These are phyloP conservation scores for Oligia fasciuncula DNA, from an alignment of 2,888 invertebrate genomes.

Conservation along the genomic window DNA sequence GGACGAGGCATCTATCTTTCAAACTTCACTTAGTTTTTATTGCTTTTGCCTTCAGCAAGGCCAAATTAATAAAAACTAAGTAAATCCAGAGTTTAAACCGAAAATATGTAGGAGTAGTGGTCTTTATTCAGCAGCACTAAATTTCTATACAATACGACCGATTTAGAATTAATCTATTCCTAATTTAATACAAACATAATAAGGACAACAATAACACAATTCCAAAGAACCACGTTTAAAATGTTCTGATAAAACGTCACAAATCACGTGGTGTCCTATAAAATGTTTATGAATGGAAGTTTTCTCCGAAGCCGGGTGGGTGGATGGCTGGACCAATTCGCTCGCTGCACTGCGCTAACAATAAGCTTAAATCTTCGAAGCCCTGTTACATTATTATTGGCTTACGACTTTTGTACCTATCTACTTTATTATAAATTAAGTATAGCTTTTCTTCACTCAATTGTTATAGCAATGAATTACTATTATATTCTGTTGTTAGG, in stretches of 20 bases:
- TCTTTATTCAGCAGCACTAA: neutral
- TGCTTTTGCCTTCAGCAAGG: too few relatives aligned
- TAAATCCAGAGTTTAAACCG: too few relatives aligned
- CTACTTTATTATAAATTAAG: conserved; percentile 30
- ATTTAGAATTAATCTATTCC: neutral
- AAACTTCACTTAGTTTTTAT: too few relatives aligned
- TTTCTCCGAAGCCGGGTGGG: conserved; percentile 35
- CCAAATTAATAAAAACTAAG: too few relatives aligned
- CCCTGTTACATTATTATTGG: conserved; percentile 58
- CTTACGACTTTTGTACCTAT: conserved; percentile 39
- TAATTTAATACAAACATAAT: conserved; percentile 9
- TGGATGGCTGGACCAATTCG: conserved; percentile 32
- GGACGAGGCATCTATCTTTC: neutral
- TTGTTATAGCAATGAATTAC: conserved; percentile 5
- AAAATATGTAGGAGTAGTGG: neutral
- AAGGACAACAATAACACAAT: neutral
- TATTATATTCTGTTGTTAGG: neutral
- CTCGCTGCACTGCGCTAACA: conserved; percentile 45
- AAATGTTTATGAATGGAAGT: conserved; percentile 58
- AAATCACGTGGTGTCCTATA: conserved; percentile 49
- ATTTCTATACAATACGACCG: neutral
- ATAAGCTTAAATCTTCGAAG: conserved; percentile 59
- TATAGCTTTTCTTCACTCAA: conserved; percentile 25
- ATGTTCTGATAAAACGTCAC: conserved; percentile 38
- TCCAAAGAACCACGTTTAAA: conserved; percentile 27